These are phyloP conservation scores for Neolamprologus falcicula DNA, from an alignment of 2,113 vertebrate species.

Conservation along the genomic window DNA sequence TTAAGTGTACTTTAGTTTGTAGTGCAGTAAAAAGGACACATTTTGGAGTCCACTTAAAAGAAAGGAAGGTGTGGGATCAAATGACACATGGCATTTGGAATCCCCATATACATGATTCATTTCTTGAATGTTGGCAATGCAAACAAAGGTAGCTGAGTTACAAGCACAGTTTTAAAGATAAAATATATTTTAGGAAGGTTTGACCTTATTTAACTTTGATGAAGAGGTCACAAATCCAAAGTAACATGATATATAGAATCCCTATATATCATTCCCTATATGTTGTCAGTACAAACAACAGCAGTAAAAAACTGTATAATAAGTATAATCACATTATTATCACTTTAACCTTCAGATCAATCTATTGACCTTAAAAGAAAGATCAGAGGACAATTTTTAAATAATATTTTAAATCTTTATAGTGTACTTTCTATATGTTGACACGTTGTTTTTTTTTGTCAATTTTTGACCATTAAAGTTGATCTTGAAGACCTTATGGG, in stretches of 20 bases:
- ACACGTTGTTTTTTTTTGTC: neutral
- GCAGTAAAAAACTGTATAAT: neutral
- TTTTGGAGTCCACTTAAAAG: neutral
- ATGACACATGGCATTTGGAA: neutral
- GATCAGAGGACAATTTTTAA: neutral
- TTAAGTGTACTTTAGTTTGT: neutral
- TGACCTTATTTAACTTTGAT: neutral
- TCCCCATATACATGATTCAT: neutral
- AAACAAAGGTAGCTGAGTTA: neutral
- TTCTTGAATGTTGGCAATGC: neutral
- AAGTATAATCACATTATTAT: neutral
- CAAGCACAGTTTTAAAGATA: neutral
- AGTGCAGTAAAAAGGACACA: neutral
- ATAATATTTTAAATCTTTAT: neutral
- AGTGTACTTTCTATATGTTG: neutral
- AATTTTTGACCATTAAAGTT: neutral
- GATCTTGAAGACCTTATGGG: neutral
- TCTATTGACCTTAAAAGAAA: neutral
- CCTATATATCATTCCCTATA: neutral
- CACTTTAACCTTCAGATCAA: neutral
- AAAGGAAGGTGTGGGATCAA: neutral
- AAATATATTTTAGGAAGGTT: neutral
- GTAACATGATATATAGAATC: neutral
- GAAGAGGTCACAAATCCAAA: neutral
- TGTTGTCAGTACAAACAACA: neutral